Base-by-base conservation (phyloP, 2,797 vertebrate genomes). In the Eulemur coronatus region DNA sequence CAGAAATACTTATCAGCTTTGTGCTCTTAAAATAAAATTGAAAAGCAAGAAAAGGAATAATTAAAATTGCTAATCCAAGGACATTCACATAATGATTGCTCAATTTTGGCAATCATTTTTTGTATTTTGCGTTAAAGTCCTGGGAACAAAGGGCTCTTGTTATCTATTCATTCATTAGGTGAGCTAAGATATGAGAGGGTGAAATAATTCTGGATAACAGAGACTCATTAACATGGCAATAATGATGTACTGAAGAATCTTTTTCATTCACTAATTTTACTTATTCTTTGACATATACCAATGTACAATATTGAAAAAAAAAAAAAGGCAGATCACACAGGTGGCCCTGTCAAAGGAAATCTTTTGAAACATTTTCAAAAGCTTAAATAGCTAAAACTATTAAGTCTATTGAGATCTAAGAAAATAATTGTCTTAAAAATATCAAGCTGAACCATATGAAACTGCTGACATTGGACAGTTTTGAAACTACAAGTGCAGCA, bases 21-120 rank as follows among this genome's bases (percentile, higher is more conserved):
- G 97, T 98, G 97, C 94, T 98, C 95, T 97, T 97, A 85, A 96
- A 96, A 97, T 97, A 57, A 98, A 94, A 98, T 84, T 43, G 91
- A 89, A 95, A 97, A 87, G 26, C 30, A 69, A 97, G 70, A 88
- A 97, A 95, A 76, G 72, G 28, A 70, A 48, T 22, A 67, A 57
- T 18, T 82, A 97, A 91, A 95, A 84, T 46, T 88, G 46, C 88
- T 59, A 88, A 72, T 81, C 80, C 80, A 97, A 96, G 86, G 88
- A 98, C 84, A 97, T 80, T 91, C 76, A 95, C 35, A 30, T 38
- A 81, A 96, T 79, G 90, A 82, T 94, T 89, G 88, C 28, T 65
- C 84, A 48, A 84, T 70, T 91, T 86, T 78, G 79, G 73, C 48
- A 59, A 6, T 67, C 81, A 75, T 59, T 76, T 41, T 73, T 57